Evolutionary conservation across 1,140 invertebrate genomes (phyloP).

Genomic region (Uloborus diversus): DNA sequence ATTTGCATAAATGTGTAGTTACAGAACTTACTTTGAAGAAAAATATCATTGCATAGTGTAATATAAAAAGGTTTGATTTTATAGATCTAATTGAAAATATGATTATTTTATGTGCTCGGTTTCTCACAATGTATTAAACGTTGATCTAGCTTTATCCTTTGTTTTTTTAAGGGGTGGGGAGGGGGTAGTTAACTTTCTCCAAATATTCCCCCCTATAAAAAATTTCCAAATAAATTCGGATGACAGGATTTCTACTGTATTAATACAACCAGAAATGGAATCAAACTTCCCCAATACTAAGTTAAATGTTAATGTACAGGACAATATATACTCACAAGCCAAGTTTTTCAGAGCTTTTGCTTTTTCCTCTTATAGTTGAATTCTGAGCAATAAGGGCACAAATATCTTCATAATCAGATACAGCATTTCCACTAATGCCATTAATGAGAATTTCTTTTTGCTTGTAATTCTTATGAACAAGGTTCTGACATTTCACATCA

Average conservation of each 20-base stretch:
- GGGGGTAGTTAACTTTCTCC: too few relatives aligned
- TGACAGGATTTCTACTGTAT: neutral
- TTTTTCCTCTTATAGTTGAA: neutral
- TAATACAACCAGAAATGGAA: neutral
- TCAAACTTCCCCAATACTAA: neutral
- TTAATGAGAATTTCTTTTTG: conserved; percentile 32
- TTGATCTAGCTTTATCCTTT: too few relatives aligned
- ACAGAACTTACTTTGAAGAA: too few relatives aligned
- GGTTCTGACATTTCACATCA: conserved; percentile 21
- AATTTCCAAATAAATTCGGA: neutral
- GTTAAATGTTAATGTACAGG: neutral
- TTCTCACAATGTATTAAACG: too few relatives aligned
- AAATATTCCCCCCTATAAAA: too few relatives aligned
- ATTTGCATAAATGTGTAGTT: too few relatives aligned
- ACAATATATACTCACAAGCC: neutral
- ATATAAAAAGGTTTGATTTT: too few relatives aligned
- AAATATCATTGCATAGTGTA: too few relatives aligned
- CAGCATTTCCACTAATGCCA: conserved; percentile 30
- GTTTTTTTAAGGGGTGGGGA: too few relatives aligned
- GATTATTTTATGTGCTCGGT: too few relatives aligned
- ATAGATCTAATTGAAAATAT: too few relatives aligned
- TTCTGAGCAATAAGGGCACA: neutral
- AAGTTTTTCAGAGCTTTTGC: conserved; percentile 7
- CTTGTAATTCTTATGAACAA: conserved; percentile 36
- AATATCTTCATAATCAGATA: conserved; percentile 14